Conservation (phyloP, 2,797 vertebrate genomes). For the Dendrocincla fuliginosa region DNA sequence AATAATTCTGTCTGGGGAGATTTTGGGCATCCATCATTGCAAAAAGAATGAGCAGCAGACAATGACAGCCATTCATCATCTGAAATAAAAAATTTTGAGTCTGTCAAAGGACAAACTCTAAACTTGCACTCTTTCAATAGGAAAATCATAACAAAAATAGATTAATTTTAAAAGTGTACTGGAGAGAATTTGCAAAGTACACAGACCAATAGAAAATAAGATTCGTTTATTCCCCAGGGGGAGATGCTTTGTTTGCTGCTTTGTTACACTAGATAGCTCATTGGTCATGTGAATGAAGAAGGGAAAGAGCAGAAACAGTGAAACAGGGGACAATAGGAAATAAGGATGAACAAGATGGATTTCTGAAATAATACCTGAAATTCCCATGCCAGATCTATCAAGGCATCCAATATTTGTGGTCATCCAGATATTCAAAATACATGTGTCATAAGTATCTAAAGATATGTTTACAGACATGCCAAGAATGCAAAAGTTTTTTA, state of each 20-base stretch:
- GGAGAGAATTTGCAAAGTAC: not conserved
- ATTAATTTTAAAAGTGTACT: slow-evolving; percentile 18
- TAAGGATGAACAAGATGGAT: not conserved
- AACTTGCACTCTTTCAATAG: slow-evolving; percentile 7
- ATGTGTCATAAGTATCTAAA: not conserved
- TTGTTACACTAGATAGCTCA: not conserved
- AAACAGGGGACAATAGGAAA: not conserved
- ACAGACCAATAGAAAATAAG: not conserved
- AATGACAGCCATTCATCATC: not conserved
- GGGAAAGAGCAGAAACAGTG: not conserved
- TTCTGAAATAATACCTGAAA: not conserved
- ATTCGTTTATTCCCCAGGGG: not conserved
- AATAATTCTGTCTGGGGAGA: not conserved
- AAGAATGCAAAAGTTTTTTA: not conserved
- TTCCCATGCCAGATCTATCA: not conserved
- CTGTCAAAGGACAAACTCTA: slow-evolving; percentile 6
- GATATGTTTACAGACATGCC: not conserved
- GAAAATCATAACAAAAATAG: slow-evolving; percentile 22
- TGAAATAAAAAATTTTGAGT: not conserved
- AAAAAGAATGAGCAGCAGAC: not conserved
- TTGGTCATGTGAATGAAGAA: not conserved
- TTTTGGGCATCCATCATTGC: not conserved
- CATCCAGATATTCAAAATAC: not conserved
- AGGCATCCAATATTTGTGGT: not conserved
- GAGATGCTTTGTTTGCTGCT: not conserved